Conservation (phyloP, 2,113 vertebrate genomes). For the Mionectes macconnelli region DNA sequence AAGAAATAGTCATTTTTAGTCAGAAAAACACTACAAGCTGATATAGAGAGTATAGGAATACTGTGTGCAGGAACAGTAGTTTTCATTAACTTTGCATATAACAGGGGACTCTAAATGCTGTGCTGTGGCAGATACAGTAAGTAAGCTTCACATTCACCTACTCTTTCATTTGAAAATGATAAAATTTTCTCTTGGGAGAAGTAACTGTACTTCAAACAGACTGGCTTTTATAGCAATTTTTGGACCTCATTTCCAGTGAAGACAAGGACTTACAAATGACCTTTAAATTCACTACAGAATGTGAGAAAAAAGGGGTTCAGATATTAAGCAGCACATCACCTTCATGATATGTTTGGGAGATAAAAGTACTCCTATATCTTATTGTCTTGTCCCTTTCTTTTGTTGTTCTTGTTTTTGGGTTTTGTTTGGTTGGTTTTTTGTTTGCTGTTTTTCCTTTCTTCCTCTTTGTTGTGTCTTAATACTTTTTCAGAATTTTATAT, state of each 20-base stretch:
- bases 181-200: not conserved
- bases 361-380: not conserved
- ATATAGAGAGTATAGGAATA: not conserved
- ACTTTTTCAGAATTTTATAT: not conserved
- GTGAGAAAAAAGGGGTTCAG: not conserved
- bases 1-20: not conserved
- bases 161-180: not conserved
- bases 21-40: not conserved
- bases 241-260: not conserved
- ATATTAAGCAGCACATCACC: not conserved
- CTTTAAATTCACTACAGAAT: not conserved
- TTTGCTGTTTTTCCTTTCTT: not conserved
- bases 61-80: not conserved
- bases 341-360: not conserved
- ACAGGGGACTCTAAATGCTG: not conserved
- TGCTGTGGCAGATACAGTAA: not conserved
- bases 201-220: not conserved
- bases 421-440: not conserved
- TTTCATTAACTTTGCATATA: not conserved
- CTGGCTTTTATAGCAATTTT: not conserved
- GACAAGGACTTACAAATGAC: not conserved
- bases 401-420: too few species aligned
- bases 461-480: not conserved
- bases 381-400: rapidly evolving
- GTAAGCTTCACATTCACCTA: not conserved